phyloP scores from a whole-genome alignment of 2,797 vertebrate species.

The Gobionotothen gibberifrons region DNA sequence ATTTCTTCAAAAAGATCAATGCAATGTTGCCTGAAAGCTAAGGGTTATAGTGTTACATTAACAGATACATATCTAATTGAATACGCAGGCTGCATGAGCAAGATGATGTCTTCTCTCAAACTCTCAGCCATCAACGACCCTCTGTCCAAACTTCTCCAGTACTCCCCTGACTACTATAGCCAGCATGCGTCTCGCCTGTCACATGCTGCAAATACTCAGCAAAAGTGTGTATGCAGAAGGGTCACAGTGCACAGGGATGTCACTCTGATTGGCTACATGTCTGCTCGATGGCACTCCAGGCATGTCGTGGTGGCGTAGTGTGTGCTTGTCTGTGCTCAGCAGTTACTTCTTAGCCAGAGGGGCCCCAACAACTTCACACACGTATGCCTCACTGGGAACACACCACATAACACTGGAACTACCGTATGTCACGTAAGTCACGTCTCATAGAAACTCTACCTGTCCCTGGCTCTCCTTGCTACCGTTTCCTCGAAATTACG shows the following conservation, averaged over 20 bases:
- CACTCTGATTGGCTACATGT: slow-evolving; percentile 62
- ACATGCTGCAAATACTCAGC: slow-evolving; percentile 66
- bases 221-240: slow-evolving; percentile 44
- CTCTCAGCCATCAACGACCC: slow-evolving; percentile 1
- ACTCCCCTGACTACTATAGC: slow-evolving; percentile 21
- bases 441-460: slow-evolving; percentile 18
- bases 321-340: slow-evolving; percentile 37
- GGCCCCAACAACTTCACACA: slow-evolving; percentile 26
- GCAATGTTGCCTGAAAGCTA: not conserved
- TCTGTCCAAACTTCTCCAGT: slow-evolving; percentile 7
- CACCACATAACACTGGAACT: slow-evolving; percentile 11
- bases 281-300: slow-evolving; percentile 53
- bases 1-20: too few species aligned
- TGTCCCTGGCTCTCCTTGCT: slow-evolving; percentile 1
- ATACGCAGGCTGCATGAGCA: slow-evolving; percentile 14
- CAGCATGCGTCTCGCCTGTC: slow-evolving; percentile 50
- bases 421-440: slow-evolving; percentile 26
- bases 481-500: slow-evolving; percentile 27
- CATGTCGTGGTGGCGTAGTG: slow-evolving; percentile 52
- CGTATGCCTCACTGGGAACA: slow-evolving; percentile 5
- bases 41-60: not conserved
- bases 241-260: slow-evolving; percentile 42
- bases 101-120: slow-evolving; percentile 20
- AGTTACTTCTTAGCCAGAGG: slow-evolving; percentile 40
- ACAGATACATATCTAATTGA: slow-evolving; percentile 10